Percentiles rank a stretch among this genome's conserved stretches.
Conservation (phyloP, 1,140 invertebrate species). For the Megathymus violae region DNA sequence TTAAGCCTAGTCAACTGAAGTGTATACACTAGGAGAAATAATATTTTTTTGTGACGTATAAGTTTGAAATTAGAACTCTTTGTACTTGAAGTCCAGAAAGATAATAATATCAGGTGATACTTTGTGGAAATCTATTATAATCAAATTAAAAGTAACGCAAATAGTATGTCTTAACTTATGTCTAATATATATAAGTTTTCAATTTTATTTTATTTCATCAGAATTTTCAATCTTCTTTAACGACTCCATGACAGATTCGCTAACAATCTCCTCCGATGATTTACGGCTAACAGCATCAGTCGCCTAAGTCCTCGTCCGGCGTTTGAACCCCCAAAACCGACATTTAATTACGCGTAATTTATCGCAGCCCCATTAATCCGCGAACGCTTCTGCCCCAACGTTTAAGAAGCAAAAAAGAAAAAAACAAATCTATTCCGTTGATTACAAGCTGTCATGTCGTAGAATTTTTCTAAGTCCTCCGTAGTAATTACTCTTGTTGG, state of each 20-base stretch:
- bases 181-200: too few species aligned
- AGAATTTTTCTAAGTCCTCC: constrained; percentile 78
- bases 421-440: constrained; percentile 75
- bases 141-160: too few species aligned
- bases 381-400: constrained; percentile 56
- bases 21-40: too few species aligned
- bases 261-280: constrained; percentile 20
- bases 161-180: too few species aligned
- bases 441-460: constrained; percentile 81
- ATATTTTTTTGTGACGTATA: too few species aligned
- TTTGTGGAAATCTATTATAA: too few species aligned
- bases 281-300: constrained; percentile 16
- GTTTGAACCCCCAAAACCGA: constrained; percentile 47
- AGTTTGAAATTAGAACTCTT: too few species aligned
- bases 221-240: not conserved
- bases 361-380: constrained; percentile 72
- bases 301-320: constrained; percentile 13
- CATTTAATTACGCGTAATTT: constrained; percentile 79
- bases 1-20: too few species aligned
- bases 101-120: too few species aligned
- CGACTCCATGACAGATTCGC: constrained; percentile 12
- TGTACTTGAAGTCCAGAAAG: too few species aligned
- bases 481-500: constrained; percentile 75
- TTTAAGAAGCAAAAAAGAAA: constrained; percentile 60
- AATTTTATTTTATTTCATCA: not conserved